These are phyloP conservation scores for Gymnocheta viridis DNA, from an alignment of 2,888 invertebrate species.

Conservation along the genomic window DNA sequence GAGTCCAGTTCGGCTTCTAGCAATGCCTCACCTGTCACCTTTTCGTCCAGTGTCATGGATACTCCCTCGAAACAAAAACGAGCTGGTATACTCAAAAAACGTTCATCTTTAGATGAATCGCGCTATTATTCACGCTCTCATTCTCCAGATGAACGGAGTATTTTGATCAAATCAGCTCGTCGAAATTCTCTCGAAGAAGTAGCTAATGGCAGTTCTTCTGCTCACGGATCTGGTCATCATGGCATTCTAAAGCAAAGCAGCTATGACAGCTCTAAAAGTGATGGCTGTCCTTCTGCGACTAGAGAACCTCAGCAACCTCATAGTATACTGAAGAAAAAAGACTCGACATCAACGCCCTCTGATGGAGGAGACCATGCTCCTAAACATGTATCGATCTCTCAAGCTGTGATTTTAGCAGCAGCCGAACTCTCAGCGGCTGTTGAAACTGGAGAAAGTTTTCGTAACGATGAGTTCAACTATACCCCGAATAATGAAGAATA, in stretches of 20 bases:
- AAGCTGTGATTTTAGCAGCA: constrained; percentile 81
- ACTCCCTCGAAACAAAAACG: constrained; percentile 84
- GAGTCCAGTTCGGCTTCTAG: constrained; percentile 83
- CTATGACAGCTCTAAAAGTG: constrained; percentile 85
- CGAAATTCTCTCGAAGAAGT: constrained; percentile 81
- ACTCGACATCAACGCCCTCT: constrained; percentile 81
- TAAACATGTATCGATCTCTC: constrained; percentile 82
- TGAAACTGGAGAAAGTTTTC: constrained; percentile 78
- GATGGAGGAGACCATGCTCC: constrained; percentile 78
- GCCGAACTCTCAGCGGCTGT: constrained; percentile 83
- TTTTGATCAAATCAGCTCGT: constrained; percentile 80
- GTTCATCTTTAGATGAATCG: constrained; percentile 90
- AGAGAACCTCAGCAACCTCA: constrained; percentile 87
- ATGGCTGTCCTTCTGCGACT: constrained; percentile 85
- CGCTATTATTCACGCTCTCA: constrained; percentile 82
- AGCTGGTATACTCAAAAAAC: constrained; percentile 92
- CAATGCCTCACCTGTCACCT: constrained; percentile 89
- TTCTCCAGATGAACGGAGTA: constrained; percentile 82
- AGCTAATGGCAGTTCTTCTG: constrained; percentile 64
- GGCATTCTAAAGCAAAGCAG: constrained; percentile 91
- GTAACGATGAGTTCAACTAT: constrained; percentile 68
- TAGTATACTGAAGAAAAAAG: constrained; percentile 87
- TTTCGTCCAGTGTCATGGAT: constrained; percentile 89
- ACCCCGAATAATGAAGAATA: constrained; percentile 81
- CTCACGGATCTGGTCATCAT: constrained; percentile 81